A percentile compares a stretch with the other conserved stretches of the same genome.
phyloP scores from a whole-genome alignment of 1,140 invertebrate genomes.

The Drosophila virilis region DNA sequence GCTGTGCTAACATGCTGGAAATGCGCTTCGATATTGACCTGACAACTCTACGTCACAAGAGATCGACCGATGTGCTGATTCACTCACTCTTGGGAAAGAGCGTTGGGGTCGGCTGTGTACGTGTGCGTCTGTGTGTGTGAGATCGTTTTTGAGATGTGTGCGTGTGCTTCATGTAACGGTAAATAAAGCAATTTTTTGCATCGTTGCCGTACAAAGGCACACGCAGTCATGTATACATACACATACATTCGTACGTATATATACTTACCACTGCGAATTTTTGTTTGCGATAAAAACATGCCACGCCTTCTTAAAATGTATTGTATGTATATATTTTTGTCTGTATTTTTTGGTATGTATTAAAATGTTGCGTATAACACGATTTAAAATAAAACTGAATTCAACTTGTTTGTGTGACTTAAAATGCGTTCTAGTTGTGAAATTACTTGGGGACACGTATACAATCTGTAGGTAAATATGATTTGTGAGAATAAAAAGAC shows the following conservation, averaged over 20 bases:
- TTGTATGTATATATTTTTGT: slow-evolving; percentile 45
- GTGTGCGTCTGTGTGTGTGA: neutral
- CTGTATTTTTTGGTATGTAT: slow-evolving; percentile 45
- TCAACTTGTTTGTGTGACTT: slow-evolving; percentile 44
- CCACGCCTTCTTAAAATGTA: slow-evolving; percentile 54
- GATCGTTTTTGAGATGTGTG: neutral
- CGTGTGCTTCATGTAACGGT: slow-evolving; percentile 15
- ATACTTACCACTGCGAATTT: slow-evolving; percentile 63
- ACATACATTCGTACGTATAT: neutral
- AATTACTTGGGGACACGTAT: slow-evolving; percentile 9
- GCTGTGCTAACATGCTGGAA: neutral
- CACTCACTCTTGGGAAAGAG: neutral
- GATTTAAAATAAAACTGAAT: slow-evolving; percentile 59
- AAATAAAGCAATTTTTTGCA: slow-evolving; percentile 9
- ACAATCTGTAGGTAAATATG: neutral
- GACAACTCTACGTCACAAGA: neutral
- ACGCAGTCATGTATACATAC: neutral
- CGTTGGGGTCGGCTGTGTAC: neutral
- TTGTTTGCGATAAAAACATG: slow-evolving; percentile 45
- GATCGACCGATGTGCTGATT: neutral
- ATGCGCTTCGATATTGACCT: slow-evolving; percentile 1
- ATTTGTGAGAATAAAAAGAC: neutral
- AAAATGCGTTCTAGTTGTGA: slow-evolving; percentile 34
- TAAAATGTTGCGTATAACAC: slow-evolving; percentile 47
- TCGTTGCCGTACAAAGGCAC: slow-evolving; percentile 16